Base-by-base conservation (phyloP, 2,113 vertebrate genomes). In the Psittacus erithacus region DNA sequence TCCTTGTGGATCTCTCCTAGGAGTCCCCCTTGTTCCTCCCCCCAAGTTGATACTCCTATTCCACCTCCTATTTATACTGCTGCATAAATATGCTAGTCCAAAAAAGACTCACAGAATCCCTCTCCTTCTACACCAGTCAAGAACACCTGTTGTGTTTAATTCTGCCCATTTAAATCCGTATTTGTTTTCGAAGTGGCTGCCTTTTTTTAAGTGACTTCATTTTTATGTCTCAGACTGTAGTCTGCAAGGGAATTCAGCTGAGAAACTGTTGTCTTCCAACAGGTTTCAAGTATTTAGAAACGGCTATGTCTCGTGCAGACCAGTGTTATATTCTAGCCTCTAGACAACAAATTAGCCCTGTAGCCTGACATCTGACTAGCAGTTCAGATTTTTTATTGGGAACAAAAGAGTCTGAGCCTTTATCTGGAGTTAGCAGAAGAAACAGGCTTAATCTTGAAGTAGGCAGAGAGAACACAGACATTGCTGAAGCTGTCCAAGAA, bases 381-480 rank as follows among this genome's bases (percentile, higher is more conserved):
- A 75, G 29, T 33, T 82, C 62, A 82, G 43, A 76, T 47, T 68
- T 74, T 41, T 38, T 17, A 52, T 27, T 27, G 50, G 43, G 43
- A 91, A 33, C 28, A 85, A 49, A 91, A 69, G 27, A 31, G 60
- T 52, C 84, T 24, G 53, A 69, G 67, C 38, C 38, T 55, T 92
- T 89, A 88, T 93, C 86, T 88, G 44, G 41, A 80, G 49, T n/a
- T 46, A 44, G 71, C 22, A 35, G 28, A 79, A 92, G 59, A 79
- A 96, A 84, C 82, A 29, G 57, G 73, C 39, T 91, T 75, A 64
- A 86, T 83, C 68, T 7, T 59, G 27, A 81, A 81, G 60, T 18
- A 86, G 80, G 75, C 91, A 95, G 91, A 90, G 69, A 60, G 43
- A 88, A 91, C 4, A 5, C 81, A 91, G 92, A 86, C 68, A 39